Evolutionary conservation across 2,113 vertebrate species (phyloP).

Genomic region (Zeus faber): DNA sequence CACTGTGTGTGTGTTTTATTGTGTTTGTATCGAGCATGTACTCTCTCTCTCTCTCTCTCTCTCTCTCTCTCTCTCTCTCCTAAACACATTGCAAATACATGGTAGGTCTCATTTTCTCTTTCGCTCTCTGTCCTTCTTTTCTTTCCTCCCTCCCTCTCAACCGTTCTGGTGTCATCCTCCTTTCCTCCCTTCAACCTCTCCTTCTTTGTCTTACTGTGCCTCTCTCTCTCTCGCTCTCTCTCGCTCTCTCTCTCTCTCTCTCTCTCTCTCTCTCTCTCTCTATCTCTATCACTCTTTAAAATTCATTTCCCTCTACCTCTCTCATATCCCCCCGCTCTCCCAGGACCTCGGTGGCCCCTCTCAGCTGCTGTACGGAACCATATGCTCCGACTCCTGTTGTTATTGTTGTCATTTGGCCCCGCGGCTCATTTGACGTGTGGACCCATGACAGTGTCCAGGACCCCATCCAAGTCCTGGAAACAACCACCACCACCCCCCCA

Average conservation of each 20-base stretch:
- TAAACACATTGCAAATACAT: too few relatives aligned
- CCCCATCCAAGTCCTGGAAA: conserved; percentile 66
- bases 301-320: too few relatives aligned
- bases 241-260: too few relatives aligned
- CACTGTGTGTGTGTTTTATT: conserved; percentile 7
- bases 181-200: conserved; percentile 38
- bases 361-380: conserved; percentile 67
- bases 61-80: too few relatives aligned
- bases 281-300: too few relatives aligned
- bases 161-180: conserved; percentile 45
- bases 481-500: too few relatives aligned
- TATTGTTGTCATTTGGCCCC: conserved; percentile 70
- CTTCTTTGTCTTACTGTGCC: too few relatives aligned
- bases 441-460: conserved; percentile 72
- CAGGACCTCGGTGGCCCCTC: conserved; percentile 60
- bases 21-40: too few relatives aligned
- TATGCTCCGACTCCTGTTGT: conserved; percentile 72
- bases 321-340: too few relatives aligned
- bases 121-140: conserved; percentile 20
- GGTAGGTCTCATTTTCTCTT: background rate
- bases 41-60: too few relatives aligned
- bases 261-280: too few relatives aligned
- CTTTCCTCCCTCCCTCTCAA: conserved; percentile 42
- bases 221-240: too few relatives aligned
- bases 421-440: conserved; percentile 66